Conservation (phyloP, 92 coral and sea anemone species). For the Palythoa caribaeorum region DNA sequence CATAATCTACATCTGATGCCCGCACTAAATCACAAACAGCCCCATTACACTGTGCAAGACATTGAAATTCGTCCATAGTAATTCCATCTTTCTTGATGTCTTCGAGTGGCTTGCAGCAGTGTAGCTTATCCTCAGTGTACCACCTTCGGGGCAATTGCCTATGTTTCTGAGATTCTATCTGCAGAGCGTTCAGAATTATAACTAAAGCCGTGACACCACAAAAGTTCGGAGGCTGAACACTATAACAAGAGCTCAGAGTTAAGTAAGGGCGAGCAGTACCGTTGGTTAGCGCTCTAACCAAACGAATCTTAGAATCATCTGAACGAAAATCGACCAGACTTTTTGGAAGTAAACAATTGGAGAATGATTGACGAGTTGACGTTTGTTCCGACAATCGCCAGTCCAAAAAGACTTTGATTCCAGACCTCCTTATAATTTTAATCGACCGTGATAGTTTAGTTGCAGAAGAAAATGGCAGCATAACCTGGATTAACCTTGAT, state of each 20-base stretch:
- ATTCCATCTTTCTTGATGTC: constrained; percentile 78
- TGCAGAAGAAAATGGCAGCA: neutral
- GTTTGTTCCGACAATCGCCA: neutral
- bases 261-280: constrained; percentile 82
- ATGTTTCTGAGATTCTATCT: constrained; percentile 87
- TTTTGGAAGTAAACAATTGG: constrained; percentile 76
- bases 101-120: constrained; percentile 88
- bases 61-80: constrained; percentile 83
- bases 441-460: neutral
- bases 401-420: neutral
- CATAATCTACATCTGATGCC: constrained; percentile 53
- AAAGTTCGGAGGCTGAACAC: constrained; percentile 51
- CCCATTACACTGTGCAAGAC: constrained; percentile 91
- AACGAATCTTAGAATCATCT: constrained; percentile 78
- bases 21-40: constrained; percentile 76
- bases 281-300: constrained; percentile 71
- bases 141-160: constrained; percentile 98
- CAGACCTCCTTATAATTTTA: neutral
- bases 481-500: too few relatives aligned
- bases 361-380: constrained; percentile 53
- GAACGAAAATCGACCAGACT: constrained; percentile 84
- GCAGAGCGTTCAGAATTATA: constrained; percentile 85
- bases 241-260: constrained; percentile 82
- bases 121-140: constrained; percentile 89
- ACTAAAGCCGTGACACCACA: constrained; percentile 92